Base-by-base conservation (phyloP, 1,140 invertebrate species). In the Riptortus pedestris region DNA sequence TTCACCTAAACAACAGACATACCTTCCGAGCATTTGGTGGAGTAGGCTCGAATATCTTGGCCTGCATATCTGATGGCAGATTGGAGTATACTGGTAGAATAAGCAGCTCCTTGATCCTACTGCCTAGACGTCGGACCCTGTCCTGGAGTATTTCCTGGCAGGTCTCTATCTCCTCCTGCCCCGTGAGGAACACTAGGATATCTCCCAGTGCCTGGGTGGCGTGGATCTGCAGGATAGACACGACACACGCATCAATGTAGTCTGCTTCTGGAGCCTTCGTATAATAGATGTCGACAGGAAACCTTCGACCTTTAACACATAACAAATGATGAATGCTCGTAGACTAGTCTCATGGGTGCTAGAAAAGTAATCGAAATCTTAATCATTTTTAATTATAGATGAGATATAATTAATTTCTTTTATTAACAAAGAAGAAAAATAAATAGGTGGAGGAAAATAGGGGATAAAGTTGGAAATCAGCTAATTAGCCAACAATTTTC, bases 251-350 rank as follows among this genome's bases (percentile, higher is more conserved):
- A 76, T 98, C 95, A 57, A 98, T 85, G 73, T 98, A 99, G 79
- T 99, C 95, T 20, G 95, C 94, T 79, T 98, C 96, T 0, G 96
- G 96, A 1, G 95, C 94, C 80, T 97, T 96, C 3, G 97, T 99
- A 72, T 99, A 99, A 75, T 93, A 99, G 71, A 99, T 96, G 75
- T 99, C 93, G 0, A 98, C 86, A 14, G 86, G 86, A 74, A 83
- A 90, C 63, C 86, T 69, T 65, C 87, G 71, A 14, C 86, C 75
- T 75, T 51, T 2, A 70, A 66, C n/a, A n/a, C n/a, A n/a, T n/a
- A n/a, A n/a, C n/a, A n/a, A n/a, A 51, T 1, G 20, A 55, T n/a
- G n/a, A n/a, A n/a, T n/a, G n/a, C n/a, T n/a, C n/a, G n/a, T n/a
- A 43, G 11, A 43, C 57, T 58, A n/a, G 38, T 11, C n/a, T 43